phyloP scores from a whole-genome alignment of 2,888 invertebrate species.

The Tyria jacobaeae region DNA sequence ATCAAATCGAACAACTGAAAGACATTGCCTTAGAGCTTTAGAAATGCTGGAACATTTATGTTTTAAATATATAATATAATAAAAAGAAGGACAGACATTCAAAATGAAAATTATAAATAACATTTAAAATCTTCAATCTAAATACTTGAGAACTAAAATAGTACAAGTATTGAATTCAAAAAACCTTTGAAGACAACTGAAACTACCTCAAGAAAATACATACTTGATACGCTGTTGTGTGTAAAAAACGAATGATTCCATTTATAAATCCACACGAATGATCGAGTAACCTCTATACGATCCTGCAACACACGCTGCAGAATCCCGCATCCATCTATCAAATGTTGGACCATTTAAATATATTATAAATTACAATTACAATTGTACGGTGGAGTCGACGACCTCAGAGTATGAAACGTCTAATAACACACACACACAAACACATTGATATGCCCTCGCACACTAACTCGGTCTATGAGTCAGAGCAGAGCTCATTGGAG shows the following conservation, averaged over 20 bases:
- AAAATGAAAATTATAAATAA: too few species aligned
- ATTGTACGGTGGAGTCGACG: slow-evolving; percentile 68
- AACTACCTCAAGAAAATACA: slow-evolving; percentile 1
- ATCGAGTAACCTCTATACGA: slow-evolving; percentile 36
- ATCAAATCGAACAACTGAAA: too few species aligned
- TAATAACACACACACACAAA: slow-evolving; percentile 68
- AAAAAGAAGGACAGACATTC: too few species aligned
- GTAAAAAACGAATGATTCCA: slow-evolving; percentile 9
- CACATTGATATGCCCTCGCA: slow-evolving; percentile 49
- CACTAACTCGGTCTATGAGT: slow-evolving; percentile 45
- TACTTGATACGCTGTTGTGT: neutral
- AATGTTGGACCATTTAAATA: slow-evolving; percentile 78
- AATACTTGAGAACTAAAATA: too few species aligned
- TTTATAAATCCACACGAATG: slow-evolving; percentile 31
- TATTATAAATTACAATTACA: slow-evolving; percentile 83
- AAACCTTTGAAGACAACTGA: neutral
- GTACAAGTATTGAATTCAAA: too few species aligned
- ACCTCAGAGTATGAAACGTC: slow-evolving; percentile 66
- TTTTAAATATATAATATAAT: too few species aligned
- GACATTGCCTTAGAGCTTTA: too few species aligned
- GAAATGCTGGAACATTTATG: too few species aligned
- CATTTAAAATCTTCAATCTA: neutral
- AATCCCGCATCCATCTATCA: slow-evolving; percentile 73
- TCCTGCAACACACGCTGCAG: slow-evolving; percentile 47
- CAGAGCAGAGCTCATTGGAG: slow-evolving; percentile 49